Conservation (phyloP, 1,140 invertebrate genomes). For the Trichomalopsis sarcophagae region DNA sequence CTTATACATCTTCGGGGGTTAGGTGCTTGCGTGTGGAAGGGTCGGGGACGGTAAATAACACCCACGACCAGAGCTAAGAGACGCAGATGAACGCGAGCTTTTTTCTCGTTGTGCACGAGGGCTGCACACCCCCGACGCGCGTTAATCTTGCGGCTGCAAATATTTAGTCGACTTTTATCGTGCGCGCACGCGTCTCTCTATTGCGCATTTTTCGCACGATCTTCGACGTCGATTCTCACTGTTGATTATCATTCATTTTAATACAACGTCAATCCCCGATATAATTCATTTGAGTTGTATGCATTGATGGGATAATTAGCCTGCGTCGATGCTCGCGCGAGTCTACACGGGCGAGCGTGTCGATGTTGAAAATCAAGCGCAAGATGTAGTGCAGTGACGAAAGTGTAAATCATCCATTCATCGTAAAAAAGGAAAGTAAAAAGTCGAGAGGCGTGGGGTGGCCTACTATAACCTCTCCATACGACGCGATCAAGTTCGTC, state of each 20-base stretch:
- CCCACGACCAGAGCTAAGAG: slow-evolving; percentile 30
- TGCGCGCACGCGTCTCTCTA: neutral
- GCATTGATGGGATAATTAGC: too few species aligned
- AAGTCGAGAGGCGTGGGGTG: neutral
- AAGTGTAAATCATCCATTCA: neutral
- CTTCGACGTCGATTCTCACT: too few species aligned
- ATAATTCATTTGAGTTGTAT: too few species aligned
- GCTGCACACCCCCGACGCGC: neutral
- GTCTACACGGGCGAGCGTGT: too few species aligned
- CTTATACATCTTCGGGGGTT: slow-evolving; percentile 65
- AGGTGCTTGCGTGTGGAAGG: slow-evolving; percentile 17
- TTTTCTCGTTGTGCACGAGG: neutral
- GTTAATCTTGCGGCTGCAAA: slow-evolving; percentile 22
- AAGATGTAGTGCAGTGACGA: neutral
- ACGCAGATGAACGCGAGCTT: neutral
- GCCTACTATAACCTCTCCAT: neutral
- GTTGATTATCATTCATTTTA: too few species aligned
- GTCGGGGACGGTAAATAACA: slow-evolving; percentile 62
- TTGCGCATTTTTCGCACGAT: too few species aligned
- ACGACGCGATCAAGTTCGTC: slow-evolving; percentile 58
- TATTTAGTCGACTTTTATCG: slow-evolving; percentile 34
- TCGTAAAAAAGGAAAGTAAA: neutral
- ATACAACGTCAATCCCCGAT: too few species aligned
- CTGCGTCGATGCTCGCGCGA: neutral
- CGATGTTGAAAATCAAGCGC: slow-evolving; percentile 10